A percentile compares a stretch with the other conserved stretches of the same genome.
Evolutionary conservation across 2,113 vertebrate species (phyloP).

Genomic region (Austrofundulus limnaeus): DNA sequence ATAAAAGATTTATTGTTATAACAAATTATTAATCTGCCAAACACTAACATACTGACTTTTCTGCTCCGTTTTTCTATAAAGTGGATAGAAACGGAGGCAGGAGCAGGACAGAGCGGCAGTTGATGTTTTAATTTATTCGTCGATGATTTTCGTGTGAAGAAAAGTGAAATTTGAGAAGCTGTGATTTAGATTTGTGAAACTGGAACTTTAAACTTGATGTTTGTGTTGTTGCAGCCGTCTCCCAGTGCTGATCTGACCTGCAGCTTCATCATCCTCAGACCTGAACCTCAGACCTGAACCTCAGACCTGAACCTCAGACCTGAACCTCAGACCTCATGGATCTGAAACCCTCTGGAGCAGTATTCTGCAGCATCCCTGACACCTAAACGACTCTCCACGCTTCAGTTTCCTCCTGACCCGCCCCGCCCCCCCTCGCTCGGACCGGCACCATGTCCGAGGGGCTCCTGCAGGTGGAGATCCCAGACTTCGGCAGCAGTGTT

Average conservation of each 20-base stretch:
- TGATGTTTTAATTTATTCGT: neutral
- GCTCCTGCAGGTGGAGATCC: constrained; percentile 89
- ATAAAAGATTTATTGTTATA: too few relatives aligned
- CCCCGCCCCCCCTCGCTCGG: neutral
- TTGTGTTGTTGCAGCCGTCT: constrained; percentile 11
- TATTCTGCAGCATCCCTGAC: constrained; percentile 37
- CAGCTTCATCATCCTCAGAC: constrained; percentile 8
- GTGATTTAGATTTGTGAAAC: neutral
- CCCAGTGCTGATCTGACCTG: constrained; percentile 6
- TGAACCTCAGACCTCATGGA: constrained; percentile 47
- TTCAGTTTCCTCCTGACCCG: neutral
- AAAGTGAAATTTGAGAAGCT: neutral
- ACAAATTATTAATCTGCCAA: too few relatives aligned
- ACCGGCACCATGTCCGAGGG: constrained; percentile 53
- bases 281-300: neutral
- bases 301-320: neutral
- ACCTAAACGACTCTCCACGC: constrained; percentile 17
- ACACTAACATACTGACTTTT: neutral
- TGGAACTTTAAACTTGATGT: neutral
- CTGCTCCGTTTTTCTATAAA: too few relatives aligned
- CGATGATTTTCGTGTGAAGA: neutral
- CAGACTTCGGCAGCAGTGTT: constrained; percentile 94
- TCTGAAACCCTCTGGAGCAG: constrained; percentile 23
- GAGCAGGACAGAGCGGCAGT: neutral
- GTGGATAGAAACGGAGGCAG: too few relatives aligned